Evolutionary conservation across 2,888 invertebrate species (phyloP).

Genomic region (Zele albiditarsus): DNA sequence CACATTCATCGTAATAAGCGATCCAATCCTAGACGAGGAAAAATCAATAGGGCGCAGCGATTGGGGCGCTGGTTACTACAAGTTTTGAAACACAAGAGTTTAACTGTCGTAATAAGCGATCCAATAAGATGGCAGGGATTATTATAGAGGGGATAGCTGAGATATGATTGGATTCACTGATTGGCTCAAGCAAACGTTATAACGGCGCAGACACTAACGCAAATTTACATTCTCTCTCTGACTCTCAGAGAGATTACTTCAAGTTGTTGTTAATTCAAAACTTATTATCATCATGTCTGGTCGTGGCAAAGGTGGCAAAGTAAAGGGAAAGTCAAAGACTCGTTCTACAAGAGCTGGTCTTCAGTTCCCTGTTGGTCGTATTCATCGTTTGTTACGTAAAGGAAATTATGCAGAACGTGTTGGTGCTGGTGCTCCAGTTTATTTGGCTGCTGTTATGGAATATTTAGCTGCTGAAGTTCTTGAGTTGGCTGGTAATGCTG

Average conservation of each 20-base stretch:
- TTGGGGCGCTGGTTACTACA: neutral
- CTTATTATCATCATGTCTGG: conserved; percentile 47
- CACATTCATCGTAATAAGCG: neutral
- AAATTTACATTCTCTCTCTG: neutral
- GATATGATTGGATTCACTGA: neutral
- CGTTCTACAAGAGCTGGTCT: conserved; percentile 77
- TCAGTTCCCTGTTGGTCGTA: conserved; percentile 78
- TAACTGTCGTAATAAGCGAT: neutral
- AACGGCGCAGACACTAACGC: no score
- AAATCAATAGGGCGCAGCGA: neutral
- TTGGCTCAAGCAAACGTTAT: neutral
- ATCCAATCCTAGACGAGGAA: neutral
- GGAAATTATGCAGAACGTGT: conserved; percentile 79
- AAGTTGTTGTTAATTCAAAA: neutral
- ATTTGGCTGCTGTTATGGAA: conserved; percentile 78
- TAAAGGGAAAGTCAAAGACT: conserved; percentile 73
- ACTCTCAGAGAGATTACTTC: neutral
- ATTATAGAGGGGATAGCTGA: neutral
- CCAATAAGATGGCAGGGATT: neutral
- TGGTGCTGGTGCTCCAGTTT: conserved; percentile 76
- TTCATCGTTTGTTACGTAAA: conserved; percentile 77
- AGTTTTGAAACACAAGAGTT: no score
- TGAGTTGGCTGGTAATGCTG: conserved; percentile 81
- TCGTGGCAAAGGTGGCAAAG: conserved; percentile 54
- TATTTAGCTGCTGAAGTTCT: conserved; percentile 82